Conservation (phyloP, 1,140 invertebrate species). For the Penaeus indicus region DNA sequence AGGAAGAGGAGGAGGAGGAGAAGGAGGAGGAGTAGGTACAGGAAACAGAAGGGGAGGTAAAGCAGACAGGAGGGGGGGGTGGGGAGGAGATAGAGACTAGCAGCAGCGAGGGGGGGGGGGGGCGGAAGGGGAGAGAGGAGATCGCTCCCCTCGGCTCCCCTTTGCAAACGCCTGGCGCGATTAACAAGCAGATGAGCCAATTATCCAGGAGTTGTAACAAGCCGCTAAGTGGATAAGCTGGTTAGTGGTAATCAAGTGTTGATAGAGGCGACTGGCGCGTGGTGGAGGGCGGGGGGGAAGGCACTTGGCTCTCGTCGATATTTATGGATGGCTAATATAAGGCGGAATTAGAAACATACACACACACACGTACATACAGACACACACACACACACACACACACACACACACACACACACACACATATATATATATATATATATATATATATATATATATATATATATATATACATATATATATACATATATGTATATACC, state of each 20-base stretch:
- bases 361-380: too few relatives aligned
- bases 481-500: too few relatives aligned
- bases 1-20: background rate
- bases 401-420: too few relatives aligned
- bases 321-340: too few relatives aligned
- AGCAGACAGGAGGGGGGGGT: too few relatives aligned
- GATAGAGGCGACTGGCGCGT: constrained; percentile 19
- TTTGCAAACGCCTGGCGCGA: background rate
- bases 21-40: background rate
- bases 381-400: too few relatives aligned
- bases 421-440: too few relatives aligned
- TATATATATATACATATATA: too few relatives aligned
- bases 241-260: constrained; percentile 48
- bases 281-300: background rate
- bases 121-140: background rate
- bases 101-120: background rate
- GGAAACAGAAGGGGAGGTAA: background rate
- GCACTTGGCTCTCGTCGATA: too few relatives aligned
- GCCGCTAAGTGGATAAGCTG: constrained; percentile 50
- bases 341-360: too few relatives aligned
- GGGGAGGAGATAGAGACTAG: background rate
- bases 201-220: constrained; percentile 28
- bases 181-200: constrained; percentile 34
- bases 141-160: background rate
- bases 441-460: too few relatives aligned